Base-by-base conservation (phyloP, 2,888 invertebrate species). In the Coelogynopora nodosa region DNA sequence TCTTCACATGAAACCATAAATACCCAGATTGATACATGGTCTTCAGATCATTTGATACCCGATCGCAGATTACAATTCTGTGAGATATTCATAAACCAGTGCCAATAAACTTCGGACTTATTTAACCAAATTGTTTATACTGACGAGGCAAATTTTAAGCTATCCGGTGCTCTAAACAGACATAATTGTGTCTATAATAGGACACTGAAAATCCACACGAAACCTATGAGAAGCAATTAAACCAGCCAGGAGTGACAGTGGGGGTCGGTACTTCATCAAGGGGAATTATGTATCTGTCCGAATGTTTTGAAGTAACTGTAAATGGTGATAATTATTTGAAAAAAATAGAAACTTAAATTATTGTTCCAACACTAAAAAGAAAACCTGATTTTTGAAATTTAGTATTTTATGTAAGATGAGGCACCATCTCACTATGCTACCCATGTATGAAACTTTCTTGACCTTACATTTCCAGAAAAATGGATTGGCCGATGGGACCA, bases 331-430 rank as follows among this genome's bases (percentile, higher is more conserved):
- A 74, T 74, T 74, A 74, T 74, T 74, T 82, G 29, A 29, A 30
- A 82, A 5, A 5, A 82, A 27, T 82, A 82, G 27, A 82, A 82
- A 82, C 2, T 82, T 29, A 5, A 29, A 23, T 82, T n/a, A n/a
- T n/a, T 5, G 82, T 82, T 5, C 82, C 82, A 82, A 18, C 29
- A 30, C 31, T 82, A 30, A 82, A 82, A 2, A 30, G 31, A 82
- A 82, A 29, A 82, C 29, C 2, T 82, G 82, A 82, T 82, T 82
- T 82, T 29, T 13, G 18, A 2, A n/a, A 82, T 5, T 30, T 30
- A n/a, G 82, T 82, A 82, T 82, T 82, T 82, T 29, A 82, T 82
- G 82, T 29, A 82, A 82, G 82, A 82, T n/a, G 82, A 29, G 2
- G 82, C 82, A 23, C 82, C 82, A 30, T 29, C 82, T 13, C 82